phyloP scores from a whole-genome alignment of 2,888 invertebrate species.

The Neoascia interrupta region DNA sequence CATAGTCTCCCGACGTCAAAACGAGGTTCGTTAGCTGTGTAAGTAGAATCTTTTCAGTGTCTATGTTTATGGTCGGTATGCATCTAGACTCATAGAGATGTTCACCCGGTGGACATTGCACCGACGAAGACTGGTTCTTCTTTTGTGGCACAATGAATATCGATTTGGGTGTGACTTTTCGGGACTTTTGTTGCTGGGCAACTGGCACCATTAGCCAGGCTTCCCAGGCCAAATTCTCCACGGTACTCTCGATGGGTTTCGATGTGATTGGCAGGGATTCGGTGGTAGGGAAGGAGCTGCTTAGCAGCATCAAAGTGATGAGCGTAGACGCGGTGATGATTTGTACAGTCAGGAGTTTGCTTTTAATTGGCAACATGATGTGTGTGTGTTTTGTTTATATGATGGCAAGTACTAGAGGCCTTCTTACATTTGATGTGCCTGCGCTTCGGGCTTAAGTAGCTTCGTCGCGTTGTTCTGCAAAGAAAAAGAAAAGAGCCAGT shows the following conservation, averaged over 20 bases:
- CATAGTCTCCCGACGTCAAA: conserved; percentile 73
- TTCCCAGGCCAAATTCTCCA: conserved; percentile 79
- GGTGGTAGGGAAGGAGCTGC: conserved; percentile 22
- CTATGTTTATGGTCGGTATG: conserved; percentile 76
- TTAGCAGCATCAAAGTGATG: conserved; percentile 38
- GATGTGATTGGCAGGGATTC: conserved; percentile 78
- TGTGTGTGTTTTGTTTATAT: background rate
- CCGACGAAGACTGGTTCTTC: conserved; percentile 25
- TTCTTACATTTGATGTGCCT: conserved; percentile 7
- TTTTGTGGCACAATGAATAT: conserved; percentile 78
- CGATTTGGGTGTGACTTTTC: conserved; percentile 79
- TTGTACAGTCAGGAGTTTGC: conserved; percentile 45
- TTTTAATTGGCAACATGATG: conserved; percentile 47
- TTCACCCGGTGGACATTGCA: conserved; percentile 74
- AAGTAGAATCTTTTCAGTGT: conserved; percentile 72
- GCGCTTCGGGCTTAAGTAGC: background rate
- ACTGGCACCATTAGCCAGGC: conserved; percentile 78
- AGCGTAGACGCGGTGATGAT: conserved; percentile 43
- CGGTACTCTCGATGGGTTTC: conserved; percentile 78
- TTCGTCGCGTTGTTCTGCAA: conserved; percentile 41
- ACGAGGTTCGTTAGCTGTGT: conserved; percentile 73
- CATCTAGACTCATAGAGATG: conserved; percentile 76
- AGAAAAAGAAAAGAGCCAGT: conserved; percentile 5
- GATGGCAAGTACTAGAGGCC: conserved; percentile 25
- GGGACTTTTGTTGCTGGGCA: conserved; percentile 76